Evolutionary conservation across 2,113 vertebrate genomes (phyloP).

Genomic region (Puffinus mauretanicus): DNA sequence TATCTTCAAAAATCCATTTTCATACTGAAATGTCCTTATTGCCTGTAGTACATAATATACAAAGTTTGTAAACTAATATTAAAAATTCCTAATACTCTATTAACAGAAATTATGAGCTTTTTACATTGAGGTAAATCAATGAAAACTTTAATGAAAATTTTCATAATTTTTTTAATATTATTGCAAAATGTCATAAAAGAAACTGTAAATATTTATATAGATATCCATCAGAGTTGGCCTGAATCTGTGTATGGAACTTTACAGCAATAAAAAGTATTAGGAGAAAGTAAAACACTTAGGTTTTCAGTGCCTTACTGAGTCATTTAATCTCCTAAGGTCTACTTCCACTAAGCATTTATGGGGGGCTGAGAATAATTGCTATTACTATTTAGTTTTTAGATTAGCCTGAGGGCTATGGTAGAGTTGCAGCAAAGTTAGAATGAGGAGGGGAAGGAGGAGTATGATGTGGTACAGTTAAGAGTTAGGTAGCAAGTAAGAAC

Average conservation of each 20-base stretch:
- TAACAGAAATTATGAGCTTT: neutral
- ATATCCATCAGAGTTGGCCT: neutral
- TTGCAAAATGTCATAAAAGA: neutral
- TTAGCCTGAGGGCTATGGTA: neutral
- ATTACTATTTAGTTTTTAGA: neutral
- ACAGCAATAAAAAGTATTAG: neutral
- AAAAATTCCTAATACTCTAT: neutral
- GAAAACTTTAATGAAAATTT: neutral
- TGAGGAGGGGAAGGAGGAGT: neutral
- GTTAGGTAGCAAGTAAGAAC: neutral
- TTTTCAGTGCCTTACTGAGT: neutral
- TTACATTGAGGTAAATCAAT: neutral
- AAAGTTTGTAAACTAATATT: neutral
- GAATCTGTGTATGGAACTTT: neutral
- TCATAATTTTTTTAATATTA: neutral
- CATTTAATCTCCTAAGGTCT: neutral
- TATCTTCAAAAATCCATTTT: neutral
- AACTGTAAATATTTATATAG: neutral
- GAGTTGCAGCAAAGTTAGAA: neutral
- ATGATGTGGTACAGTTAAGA: neutral
- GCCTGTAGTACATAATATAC: neutral
- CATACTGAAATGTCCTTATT: neutral
- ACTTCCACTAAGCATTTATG: neutral
- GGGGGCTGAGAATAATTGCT: neutral
- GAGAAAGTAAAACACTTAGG: neutral